Conservation (phyloP, 2,797 vertebrate species). For the Distichodus sexfasciatus region DNA sequence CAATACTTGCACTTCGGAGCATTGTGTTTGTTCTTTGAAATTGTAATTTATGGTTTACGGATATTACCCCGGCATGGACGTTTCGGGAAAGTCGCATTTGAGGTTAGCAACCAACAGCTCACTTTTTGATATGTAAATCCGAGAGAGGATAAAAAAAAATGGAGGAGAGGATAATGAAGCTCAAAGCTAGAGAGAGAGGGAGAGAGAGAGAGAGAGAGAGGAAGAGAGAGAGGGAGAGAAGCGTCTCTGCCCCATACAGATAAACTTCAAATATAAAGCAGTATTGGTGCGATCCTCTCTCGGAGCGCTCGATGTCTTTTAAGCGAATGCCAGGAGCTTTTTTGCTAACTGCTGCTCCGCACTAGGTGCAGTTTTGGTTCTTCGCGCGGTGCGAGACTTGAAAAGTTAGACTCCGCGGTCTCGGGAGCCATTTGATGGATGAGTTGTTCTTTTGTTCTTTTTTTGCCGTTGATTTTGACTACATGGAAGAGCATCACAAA, state of each 20-base stretch:
- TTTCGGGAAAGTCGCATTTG: too few species aligned
- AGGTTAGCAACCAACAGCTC: constrained; percentile 44
- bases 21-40: constrained; percentile 64
- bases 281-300: too few species aligned
- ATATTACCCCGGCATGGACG: constrained; percentile 55
- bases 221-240: too few species aligned
- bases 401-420: neutral
- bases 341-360: constrained; percentile 30
- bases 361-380: constrained; percentile 36
- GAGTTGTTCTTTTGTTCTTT: neutral
- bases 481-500: neutral
- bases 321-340: constrained; percentile 45
- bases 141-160: constrained; percentile 51
- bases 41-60: constrained; percentile 60
- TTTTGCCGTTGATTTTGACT: neutral
- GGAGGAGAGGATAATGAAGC: constrained; percentile 47
- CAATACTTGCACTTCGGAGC: too few species aligned
- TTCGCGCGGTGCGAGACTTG: constrained; percentile 7
- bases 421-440: neutral
- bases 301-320: constrained; percentile 44
- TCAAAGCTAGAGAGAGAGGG: too few species aligned
- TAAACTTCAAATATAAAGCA: constrained; percentile 53
- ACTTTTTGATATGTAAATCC: constrained; percentile 63
- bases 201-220: too few species aligned
- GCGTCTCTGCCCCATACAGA: constrained; percentile 47